A percentile compares a stretch with the other conserved stretches of the same genome.
These are phyloP conservation scores for Gambusia affinis DNA, from an alignment of 2,113 vertebrate genomes.

Conservation along the genomic window DNA sequence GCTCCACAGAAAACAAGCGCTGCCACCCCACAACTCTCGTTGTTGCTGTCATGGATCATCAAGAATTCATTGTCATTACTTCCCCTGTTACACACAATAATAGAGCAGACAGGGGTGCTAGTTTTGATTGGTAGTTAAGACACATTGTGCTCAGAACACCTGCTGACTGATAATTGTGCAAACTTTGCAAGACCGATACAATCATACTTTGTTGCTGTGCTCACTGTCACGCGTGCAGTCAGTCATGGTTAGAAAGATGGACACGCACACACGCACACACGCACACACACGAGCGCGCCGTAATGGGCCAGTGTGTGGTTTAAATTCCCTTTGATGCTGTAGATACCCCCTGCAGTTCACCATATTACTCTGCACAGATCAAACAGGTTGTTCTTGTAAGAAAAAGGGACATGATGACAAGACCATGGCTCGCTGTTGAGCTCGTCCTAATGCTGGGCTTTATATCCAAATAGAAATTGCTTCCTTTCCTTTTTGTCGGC, in stretches of 20 bases:
- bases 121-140: constrained; percentile 58
- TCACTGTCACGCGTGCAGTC: constrained; percentile 17
- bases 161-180: constrained; percentile 63
- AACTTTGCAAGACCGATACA: constrained; percentile 30
- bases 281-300: constrained; percentile 11
- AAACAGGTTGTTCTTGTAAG: constrained; percentile 65
- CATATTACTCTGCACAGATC: constrained; percentile 68
- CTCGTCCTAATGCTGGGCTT: constrained; percentile 41
- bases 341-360: constrained; percentile 55
- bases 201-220: constrained; percentile 21
- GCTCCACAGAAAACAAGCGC: constrained; percentile 50
- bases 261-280: constrained; percentile 26
- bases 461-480: constrained; percentile 57
- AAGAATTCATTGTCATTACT: constrained; percentile 44
- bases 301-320: constrained; percentile 66
- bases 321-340: constrained; percentile 69
- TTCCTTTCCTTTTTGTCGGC: constrained; percentile 19
- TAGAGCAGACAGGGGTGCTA: constrained; percentile 35
- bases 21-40: constrained; percentile 15
- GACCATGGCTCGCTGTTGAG: constrained; percentile 45
- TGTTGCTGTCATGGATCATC: constrained; percentile 52
- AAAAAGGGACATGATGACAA: constrained; percentile 65
- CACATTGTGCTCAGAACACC: constrained; percentile 38
- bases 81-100: constrained; percentile 47
- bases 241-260: constrained; percentile 21